These are phyloP conservation scores for Lepus townsendii DNA, from an alignment of 2,797 vertebrate genomes.

Conservation along the genomic window DNA sequence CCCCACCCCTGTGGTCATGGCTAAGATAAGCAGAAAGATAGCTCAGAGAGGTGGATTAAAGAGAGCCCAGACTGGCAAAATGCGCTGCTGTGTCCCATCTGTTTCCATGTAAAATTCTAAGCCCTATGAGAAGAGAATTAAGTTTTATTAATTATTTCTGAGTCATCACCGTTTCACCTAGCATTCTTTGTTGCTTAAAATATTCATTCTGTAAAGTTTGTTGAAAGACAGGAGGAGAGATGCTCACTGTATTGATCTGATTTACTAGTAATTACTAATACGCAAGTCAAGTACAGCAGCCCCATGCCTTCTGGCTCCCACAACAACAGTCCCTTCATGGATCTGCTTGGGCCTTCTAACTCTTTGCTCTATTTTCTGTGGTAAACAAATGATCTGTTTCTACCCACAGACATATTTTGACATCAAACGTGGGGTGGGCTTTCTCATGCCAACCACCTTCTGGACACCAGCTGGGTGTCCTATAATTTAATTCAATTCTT, in stretches of 20 bases:
- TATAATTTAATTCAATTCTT: conserved; percentile 32
- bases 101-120: neutral
- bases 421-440: neutral
- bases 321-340: neutral
- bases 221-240: neutral
- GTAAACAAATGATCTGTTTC: neutral
- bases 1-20: neutral
- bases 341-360: neutral
- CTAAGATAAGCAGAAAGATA: neutral
- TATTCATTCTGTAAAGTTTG: neutral
- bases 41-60: neutral
- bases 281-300: neutral
- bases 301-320: neutral
- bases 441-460: neutral
- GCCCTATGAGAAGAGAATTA: neutral
- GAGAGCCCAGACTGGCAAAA: neutral
- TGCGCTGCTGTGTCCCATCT: neutral
- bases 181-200: neutral
- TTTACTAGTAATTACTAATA: neutral
- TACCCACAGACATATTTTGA: neutral
- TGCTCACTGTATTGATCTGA: neutral
- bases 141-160: neutral
- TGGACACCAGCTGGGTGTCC: neutral
- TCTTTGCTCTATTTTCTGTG: neutral
- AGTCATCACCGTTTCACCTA: neutral